Evolutionary conservation across 2,113 vertebrate genomes (phyloP), one percentile per base, ranked within the genome.

Genomic region (Cariama cristata): DNA sequence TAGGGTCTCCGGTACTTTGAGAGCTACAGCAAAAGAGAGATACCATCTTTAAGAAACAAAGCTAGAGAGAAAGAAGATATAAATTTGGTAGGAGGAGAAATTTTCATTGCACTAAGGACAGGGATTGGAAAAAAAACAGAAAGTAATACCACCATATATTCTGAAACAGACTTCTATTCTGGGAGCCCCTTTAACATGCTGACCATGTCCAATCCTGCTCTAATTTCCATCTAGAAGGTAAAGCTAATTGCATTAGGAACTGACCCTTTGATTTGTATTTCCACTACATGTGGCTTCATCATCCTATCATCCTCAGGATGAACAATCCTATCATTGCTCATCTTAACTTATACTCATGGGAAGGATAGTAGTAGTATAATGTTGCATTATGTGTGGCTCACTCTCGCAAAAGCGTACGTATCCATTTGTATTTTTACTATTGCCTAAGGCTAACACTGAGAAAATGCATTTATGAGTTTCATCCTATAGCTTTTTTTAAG

Each of bases 381-480:
- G 89, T 10, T 56, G 28, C 26, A 52, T 88, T 83, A 55, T 42
- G 13, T 42, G 63, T 74, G 50, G 19, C 49, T 92, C 6, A 2
- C 59, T 76, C 84, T 73, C 4, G 5, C 14, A 79, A 69, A 90
- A 67, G 6, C 2, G 0, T 50, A 60, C 1, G 2, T 67, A 67
- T 44, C 38, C 72, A 63, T 88, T 80, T 75, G 62, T 62, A 77
- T 14, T 84, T 89, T 86, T 83, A 47, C 32, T 62, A 19, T 42
- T 86, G 67, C 81, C 66, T 63, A 24, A 9, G 27, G 81, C 14
- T 56, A 87, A 72, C 11, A 28, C 14, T 47, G 8, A n/a, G 27
- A 93, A 92, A 77, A 89, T 42, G 4, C 27, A 71, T 81, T 83
- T 84, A 72, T 69, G 10, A 30, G 68, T 84, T 94, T 85, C 93